phyloP scores from a whole-genome alignment of 2,888 invertebrate species.

The Sarcophaga rosellei region DNA sequence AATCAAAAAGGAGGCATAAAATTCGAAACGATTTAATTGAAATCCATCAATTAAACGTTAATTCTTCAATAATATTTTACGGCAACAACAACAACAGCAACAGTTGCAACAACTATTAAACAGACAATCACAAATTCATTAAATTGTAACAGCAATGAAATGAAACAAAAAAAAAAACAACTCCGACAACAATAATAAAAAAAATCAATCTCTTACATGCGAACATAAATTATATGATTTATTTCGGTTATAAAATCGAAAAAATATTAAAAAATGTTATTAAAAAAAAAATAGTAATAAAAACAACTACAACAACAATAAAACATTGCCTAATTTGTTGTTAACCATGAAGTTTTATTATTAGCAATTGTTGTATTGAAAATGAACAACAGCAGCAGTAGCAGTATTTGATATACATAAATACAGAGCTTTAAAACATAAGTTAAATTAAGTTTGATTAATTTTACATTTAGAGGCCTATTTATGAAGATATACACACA shows the following conservation, averaged over 20 bases:
- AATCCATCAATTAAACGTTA: slow-evolving; percentile 62
- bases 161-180: slow-evolving; percentile 40
- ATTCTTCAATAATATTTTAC: slow-evolving; percentile 57
- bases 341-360: slow-evolving; percentile 67
- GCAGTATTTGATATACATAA: not conserved
- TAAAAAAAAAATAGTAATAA: slow-evolving; percentile 4
- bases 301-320: slow-evolving; percentile 4
- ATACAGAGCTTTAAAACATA: not conserved
- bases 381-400: not conserved
- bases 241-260: slow-evolving; percentile 35
- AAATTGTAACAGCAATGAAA: slow-evolving; percentile 50
- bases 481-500: no score
- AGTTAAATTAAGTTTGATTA: no score
- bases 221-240: slow-evolving; percentile 14
- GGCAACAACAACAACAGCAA: slow-evolving; percentile 31
- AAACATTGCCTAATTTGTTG: slow-evolving; percentile 69
- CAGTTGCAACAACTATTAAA: not conserved
- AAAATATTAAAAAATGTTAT: slow-evolving; percentile 24
- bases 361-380: slow-evolving; percentile 40
- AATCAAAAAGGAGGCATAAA: slow-evolving; percentile 16
- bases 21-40: slow-evolving; percentile 61
- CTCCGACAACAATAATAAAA: slow-evolving; percentile 43
- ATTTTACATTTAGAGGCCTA: no score
- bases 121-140: slow-evolving; percentile 2
- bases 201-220: not conserved